Evolutionary conservation across 2,888 invertebrate species (phyloP).

Genomic region (Eristalis arbustorum): DNA sequence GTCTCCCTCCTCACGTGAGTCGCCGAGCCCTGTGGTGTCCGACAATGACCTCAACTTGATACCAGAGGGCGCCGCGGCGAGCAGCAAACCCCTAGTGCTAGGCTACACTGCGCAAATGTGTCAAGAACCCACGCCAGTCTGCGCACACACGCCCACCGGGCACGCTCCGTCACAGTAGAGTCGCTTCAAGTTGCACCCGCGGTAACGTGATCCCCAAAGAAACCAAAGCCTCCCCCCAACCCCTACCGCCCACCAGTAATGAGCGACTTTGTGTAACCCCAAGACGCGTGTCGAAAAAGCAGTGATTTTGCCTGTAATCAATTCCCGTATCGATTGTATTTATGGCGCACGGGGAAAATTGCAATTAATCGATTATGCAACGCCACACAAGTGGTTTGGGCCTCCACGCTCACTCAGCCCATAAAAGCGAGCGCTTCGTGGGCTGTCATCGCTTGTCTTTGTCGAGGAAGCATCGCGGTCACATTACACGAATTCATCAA

Average conservation of each 20-base stretch:
- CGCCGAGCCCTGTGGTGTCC: not conserved
- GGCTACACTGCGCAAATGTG: not conserved
- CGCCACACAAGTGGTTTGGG: not conserved
- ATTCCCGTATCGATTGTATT: slow-evolving; percentile 20
- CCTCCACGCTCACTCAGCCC: not conserved
- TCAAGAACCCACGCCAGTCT: not conserved
- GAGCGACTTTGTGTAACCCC: slow-evolving; percentile 19
- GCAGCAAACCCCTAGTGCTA: not conserved
- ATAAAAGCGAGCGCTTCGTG: slow-evolving; percentile 19
- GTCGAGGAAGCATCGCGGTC: slow-evolving; percentile 15
- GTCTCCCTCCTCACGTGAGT: not conserved
- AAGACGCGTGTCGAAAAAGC: slow-evolving; percentile 53
- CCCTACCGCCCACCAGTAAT: not conserved
- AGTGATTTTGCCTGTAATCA: slow-evolving; percentile 48
- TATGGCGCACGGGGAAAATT: slow-evolving; percentile 1
- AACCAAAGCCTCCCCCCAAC: slow-evolving; percentile 15
- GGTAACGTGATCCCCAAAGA: slow-evolving; percentile 30
- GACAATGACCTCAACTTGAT: not conserved
- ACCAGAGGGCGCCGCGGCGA: not conserved
- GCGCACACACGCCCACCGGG: slow-evolving; percentile 14
- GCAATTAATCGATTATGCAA: slow-evolving; percentile 41
- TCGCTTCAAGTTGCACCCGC: not conserved
- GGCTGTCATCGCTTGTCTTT: slow-evolving; percentile 17
- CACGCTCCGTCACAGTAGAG: not conserved
- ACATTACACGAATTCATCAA: slow-evolving; percentile 38